Evolutionary conservation across 2,888 invertebrate genomes (phyloP).

Genomic region (Alitta virens): DNA sequence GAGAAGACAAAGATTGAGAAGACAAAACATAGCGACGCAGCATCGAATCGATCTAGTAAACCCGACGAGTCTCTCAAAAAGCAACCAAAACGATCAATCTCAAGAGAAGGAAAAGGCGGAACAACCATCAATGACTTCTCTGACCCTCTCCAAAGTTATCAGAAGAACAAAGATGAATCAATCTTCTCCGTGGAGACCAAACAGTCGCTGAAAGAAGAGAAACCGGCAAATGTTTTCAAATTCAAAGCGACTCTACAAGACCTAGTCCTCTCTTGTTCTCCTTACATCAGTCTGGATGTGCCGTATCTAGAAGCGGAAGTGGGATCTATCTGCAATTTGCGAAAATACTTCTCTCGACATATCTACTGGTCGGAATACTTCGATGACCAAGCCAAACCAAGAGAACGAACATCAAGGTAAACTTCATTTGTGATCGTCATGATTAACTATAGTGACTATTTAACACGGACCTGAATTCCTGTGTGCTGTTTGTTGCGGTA

Average conservation of each 20-base stretch:
- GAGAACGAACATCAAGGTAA: neutral
- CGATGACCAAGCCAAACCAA: neutral
- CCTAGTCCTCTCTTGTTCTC: conserved; percentile 78
- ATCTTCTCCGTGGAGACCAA: conserved; percentile 39
- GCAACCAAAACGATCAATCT: neutral
- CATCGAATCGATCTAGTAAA: no score
- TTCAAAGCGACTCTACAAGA: conserved; percentile 75
- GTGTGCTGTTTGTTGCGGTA: no score
- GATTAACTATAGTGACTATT: no score
- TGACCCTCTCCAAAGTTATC: conserved; percentile 73
- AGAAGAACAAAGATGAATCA: conserved; percentile 58
- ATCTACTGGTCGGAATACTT: conserved; percentile 67
- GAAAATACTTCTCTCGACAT: conserved; percentile 72
- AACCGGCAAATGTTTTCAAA: conserved; percentile 59
- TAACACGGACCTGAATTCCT: no score
- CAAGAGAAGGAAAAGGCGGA: neutral
- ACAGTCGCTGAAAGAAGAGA: conserved; percentile 36
- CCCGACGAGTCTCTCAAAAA: no score
- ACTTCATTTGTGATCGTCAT: no score
- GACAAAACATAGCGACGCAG: no score
- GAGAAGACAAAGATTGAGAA: no score
- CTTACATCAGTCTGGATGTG: conserved; percentile 77
- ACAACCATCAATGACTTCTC: conserved; percentile 41
- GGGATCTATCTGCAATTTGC: conserved; percentile 72
- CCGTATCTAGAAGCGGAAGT: conserved; percentile 85